Base-by-base conservation (phyloP, 2,888 invertebrate species). In the Euzetes globulus region DNA sequence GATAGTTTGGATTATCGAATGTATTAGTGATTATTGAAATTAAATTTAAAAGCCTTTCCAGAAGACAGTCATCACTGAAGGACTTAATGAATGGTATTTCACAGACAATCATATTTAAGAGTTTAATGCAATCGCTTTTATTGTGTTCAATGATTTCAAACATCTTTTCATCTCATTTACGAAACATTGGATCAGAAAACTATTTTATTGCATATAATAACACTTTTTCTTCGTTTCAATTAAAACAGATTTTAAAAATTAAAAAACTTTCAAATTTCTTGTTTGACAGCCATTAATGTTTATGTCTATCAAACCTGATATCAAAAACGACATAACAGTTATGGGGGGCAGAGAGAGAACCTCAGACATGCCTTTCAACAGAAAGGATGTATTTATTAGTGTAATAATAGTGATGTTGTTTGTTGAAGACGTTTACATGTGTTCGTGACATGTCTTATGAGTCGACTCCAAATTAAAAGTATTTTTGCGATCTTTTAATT, bases 41-140 rank as follows among this genome's bases (percentile, higher is more conserved):
- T 47, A 70, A 17, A 45, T 47, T 45, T 1, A 70, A 6, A 27
- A 70, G 70, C 17, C 70, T 22, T 70, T 45, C 41, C 25, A 47
- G 45, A 11, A 70, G 70, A 47, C 47, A 70, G 13, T 70, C 45
- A 25, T 70, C 70, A 17, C 4, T 47, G 25, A 70, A 70, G 22
- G 25, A 17, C 37, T 70, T 70, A 7, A 70, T 22, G 41, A 70
- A 47, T 25, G 70, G 70, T 27, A 70, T 70, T 70, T 70, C 70
- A 47, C 70, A 70, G 41, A 70, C 47, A 70, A 70, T 70, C 70
- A 70, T 70, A 70, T 70, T 70, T 47, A 70, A 70, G 25, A 70
- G 25, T 47, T 41, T 41, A 25, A 70, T 70, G 27, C 45, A 70
- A 70, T 70, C 70, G 1, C 27, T 47, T 70, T 47, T 22, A 45